phyloP scores from a whole-genome alignment of 2,113 vertebrate genomes.

The Eidolon helvum region DNA sequence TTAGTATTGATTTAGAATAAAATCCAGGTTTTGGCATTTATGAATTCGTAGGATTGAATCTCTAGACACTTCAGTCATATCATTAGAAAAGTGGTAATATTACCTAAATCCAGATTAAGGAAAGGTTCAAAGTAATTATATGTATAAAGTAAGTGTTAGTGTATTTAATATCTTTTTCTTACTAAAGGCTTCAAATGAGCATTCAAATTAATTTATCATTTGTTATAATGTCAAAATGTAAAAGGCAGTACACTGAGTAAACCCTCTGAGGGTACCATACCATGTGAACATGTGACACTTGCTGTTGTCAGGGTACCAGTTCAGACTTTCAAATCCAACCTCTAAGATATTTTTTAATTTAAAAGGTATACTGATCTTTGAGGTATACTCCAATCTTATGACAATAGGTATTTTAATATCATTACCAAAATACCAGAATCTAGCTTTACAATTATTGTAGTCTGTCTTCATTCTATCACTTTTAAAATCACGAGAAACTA shows the following conservation, averaged over 20 bases:
- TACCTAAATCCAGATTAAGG: not conserved
- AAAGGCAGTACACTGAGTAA: not conserved
- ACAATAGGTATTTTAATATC: not conserved
- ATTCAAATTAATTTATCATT: constrained; percentile 7
- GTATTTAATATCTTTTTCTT: not conserved
- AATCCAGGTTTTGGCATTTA: not conserved
- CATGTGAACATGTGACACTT: not conserved
- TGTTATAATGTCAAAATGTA: not conserved
- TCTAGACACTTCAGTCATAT: not conserved
- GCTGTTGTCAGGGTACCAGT: not conserved
- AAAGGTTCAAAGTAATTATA: not conserved
- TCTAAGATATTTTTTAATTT: not conserved
- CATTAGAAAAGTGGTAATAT: not conserved
- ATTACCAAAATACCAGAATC: not conserved
- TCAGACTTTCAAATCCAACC: not conserved
- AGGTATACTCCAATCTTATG: not conserved
- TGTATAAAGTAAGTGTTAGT: not conserved
- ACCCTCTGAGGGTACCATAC: not conserved
- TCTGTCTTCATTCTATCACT: not conserved
- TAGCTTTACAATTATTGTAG: not conserved
- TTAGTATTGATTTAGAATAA: not conserved
- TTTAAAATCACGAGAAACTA: not conserved
- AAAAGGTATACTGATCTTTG: not conserved
- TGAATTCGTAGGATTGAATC: not conserved
- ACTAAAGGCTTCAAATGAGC: not conserved